These are phyloP conservation scores for Danaus chrysippus DNA, from an alignment of 2,888 invertebrate genomes.

Conservation along the genomic window DNA sequence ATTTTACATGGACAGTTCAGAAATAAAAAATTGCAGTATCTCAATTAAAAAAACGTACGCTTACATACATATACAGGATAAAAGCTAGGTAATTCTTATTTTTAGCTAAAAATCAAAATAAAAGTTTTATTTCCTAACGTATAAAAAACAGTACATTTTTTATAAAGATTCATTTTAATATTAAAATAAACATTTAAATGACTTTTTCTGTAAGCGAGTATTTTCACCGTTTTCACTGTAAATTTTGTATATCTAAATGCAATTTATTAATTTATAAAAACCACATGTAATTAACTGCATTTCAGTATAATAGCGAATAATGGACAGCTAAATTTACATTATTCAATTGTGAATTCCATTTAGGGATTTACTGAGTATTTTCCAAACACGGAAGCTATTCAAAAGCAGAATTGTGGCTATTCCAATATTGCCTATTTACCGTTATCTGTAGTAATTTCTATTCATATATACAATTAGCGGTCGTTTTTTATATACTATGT, in stretches of 20 bases:
- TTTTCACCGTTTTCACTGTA: no score
- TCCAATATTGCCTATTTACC: conserved; percentile 1
- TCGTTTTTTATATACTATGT: background rate
- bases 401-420: background rate
- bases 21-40: no score
- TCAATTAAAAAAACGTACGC: background rate
- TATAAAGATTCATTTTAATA: background rate
- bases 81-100: background rate
- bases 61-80: background rate
- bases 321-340: background rate
- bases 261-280: background rate
- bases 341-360: conserved; percentile 6
- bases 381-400: background rate
- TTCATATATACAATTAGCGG: background rate
- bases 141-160: background rate
- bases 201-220: no score
- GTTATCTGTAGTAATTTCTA: background rate
- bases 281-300: background rate
- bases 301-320: background rate
- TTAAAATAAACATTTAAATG: no score
- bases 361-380: conserved; percentile 7
- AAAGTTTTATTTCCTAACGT: background rate
- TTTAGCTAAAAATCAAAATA: background rate
- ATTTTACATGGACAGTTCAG: no score
- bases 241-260: no score